Base-by-base conservation (phyloP, 2,113 vertebrate species). In the Crotalus horridus region DNA sequence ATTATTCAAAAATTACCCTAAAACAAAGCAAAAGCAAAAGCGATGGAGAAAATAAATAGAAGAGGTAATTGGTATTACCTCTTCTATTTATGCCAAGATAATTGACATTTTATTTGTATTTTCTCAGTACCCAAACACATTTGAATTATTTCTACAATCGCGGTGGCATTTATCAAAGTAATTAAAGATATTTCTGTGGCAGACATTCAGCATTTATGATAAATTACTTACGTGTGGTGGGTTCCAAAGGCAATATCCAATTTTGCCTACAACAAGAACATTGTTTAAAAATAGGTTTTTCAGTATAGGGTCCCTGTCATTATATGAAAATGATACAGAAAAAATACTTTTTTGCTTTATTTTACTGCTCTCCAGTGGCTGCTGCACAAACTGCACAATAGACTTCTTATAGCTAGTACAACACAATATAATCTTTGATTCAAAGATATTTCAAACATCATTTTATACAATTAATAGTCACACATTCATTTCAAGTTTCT, bases 221-320 rank as follows among this genome's bases (percentile, higher is more conserved):
- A 88, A 87, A 90, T 81, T 97, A 98, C 99, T 99, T 98, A 99
- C 99, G 99, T 99, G 95, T 99, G 99, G 93, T 99, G 99, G 81
- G 99, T 99, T 97, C 99, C 99, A 97, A 99, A 99, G 3, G 99
- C 99, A 96, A 99, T 99, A 96, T 99, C 99, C 98, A 99, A 96
- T 96, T 99, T 99, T 69, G 99, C 99, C 99, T 99, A 96, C 86
- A 92, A 97, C 96, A 90, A 94, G 61, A 95, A 94, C 95, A 81
- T 43, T 43, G 29, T 56, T 92, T 53, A 61, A 85, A 89, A 39
- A 43, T 46, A 23, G 26, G 21, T 59, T 59, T 89, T 85, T 46
- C 12, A 39, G 11, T n/a, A 61, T 26, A 58, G 20, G 33, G 29
- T 9, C 53, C 55, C 7, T 74, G 58, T 43, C 3, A 26, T 26